These are phyloP conservation scores for Agrypnus murinus DNA, from an alignment of 2,888 invertebrate genomes.

Conservation along the genomic window DNA sequence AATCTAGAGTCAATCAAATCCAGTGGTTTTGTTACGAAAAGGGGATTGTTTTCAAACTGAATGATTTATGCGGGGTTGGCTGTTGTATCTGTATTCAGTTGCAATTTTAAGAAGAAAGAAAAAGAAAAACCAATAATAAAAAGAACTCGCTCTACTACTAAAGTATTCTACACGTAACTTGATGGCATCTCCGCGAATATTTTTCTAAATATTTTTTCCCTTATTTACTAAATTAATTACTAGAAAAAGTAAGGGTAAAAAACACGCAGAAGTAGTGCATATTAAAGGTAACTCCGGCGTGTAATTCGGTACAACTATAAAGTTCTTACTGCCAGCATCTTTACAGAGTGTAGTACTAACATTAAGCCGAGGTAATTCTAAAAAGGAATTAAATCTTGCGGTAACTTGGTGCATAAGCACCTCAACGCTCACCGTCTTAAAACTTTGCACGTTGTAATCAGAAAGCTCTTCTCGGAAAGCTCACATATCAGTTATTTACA, in stretches of 20 bases:
- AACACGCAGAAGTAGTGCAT: too few species aligned
- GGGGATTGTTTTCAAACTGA: slow-evolving; percentile 26
- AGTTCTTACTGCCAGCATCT: too few species aligned
- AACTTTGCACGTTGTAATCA: slow-evolving; percentile 5
- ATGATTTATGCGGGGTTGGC: slow-evolving; percentile 24
- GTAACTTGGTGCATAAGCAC: slow-evolving; percentile 27
- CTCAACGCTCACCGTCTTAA: slow-evolving; percentile 8
- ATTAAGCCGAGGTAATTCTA: slow-evolving; percentile 27
- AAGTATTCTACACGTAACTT: too few species aligned
- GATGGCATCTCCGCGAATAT: too few species aligned
- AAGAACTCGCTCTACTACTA: not conserved
- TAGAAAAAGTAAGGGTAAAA: too few species aligned
- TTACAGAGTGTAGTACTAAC: not conserved
- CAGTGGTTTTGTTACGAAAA: slow-evolving; percentile 1
- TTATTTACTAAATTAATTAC: too few species aligned
- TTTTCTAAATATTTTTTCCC: too few species aligned
- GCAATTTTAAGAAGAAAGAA: not conserved
- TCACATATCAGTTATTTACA: slow-evolving; percentile 10
- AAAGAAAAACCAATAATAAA: not conserved
- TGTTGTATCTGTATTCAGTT: slow-evolving; percentile 5
- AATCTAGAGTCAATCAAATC: slow-evolving; percentile 28
- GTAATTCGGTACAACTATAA: too few species aligned
- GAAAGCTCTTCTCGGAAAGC: slow-evolving; percentile 15
- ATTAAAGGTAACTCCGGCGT: too few species aligned
- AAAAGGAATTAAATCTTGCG: slow-evolving; percentile 29